phyloP scores from a whole-genome alignment of 1,140 invertebrate species.

The Periplaneta americana region DNA sequence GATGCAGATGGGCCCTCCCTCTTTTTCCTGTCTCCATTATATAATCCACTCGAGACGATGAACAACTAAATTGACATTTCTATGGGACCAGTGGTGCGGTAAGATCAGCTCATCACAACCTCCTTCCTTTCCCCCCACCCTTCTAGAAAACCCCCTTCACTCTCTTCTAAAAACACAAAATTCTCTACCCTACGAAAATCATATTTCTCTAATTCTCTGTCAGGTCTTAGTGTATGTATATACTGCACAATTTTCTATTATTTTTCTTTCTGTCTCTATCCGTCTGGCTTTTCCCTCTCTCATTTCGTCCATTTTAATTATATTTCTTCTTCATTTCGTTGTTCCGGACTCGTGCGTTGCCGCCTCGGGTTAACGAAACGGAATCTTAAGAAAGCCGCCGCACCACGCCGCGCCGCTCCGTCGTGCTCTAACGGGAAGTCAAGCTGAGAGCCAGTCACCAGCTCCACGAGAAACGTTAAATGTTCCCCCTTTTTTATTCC shows the following conservation, averaged over 20 bases:
- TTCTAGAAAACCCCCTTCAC: not conserved
- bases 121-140: not conserved
- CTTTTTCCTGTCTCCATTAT: constrained; percentile 10
- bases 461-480: not conserved
- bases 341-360: not conserved
- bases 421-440: not conserved
- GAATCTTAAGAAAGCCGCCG: not conserved
- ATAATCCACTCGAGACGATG: constrained; percentile 7
- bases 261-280: not conserved
- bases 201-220: not conserved
- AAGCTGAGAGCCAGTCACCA: not conserved
- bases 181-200: not conserved
- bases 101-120: constrained; percentile 7
- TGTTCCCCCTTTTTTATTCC: not conserved
- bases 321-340: constrained; percentile 13
- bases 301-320: constrained; percentile 11
- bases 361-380: constrained; percentile 2
- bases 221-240: not conserved
- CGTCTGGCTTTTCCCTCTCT: not conserved
- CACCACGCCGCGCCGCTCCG: no score
- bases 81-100: constrained; percentile 13
- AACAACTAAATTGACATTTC: constrained; percentile 16
- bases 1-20: not conserved
- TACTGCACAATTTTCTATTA: not conserved
- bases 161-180: constrained; percentile 2